Conservation (phyloP, 2,113 vertebrate genomes). For the Chlorocebus sabaeus region DNA sequence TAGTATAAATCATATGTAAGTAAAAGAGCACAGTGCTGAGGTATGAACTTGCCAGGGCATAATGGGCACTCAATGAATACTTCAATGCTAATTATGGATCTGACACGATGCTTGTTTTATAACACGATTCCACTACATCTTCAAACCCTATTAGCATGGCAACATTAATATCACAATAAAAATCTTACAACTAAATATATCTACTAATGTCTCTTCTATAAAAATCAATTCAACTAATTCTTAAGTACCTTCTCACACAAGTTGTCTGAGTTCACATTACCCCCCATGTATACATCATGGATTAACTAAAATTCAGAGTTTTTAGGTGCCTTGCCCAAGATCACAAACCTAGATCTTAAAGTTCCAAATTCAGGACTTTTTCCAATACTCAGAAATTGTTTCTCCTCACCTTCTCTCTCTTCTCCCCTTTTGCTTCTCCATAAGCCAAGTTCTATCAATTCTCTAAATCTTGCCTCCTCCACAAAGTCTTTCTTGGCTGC, state of each 20-base stretch:
- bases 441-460: background rate
- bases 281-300: background rate
- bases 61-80: background rate
- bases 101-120: background rate
- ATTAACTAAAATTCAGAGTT: background rate
- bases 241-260: background rate
- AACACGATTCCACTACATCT: background rate
- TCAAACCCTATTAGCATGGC: background rate
- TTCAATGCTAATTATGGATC: background rate
- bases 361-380: background rate
- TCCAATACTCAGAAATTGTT: background rate
- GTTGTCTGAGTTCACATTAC: background rate
- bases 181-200: background rate
- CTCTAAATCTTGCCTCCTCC: background rate
- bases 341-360: background rate
- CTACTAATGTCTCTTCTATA: background rate
- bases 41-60: background rate
- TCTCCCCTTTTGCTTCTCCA: background rate
- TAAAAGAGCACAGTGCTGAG: background rate
- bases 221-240: background rate
- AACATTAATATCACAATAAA: background rate
- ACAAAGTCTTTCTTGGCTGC: background rate
- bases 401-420: background rate
- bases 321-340: background rate
- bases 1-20: background rate